Base-by-base conservation (phyloP, 2,888 invertebrate genomes). In the Leucoptera coffeella region DNA sequence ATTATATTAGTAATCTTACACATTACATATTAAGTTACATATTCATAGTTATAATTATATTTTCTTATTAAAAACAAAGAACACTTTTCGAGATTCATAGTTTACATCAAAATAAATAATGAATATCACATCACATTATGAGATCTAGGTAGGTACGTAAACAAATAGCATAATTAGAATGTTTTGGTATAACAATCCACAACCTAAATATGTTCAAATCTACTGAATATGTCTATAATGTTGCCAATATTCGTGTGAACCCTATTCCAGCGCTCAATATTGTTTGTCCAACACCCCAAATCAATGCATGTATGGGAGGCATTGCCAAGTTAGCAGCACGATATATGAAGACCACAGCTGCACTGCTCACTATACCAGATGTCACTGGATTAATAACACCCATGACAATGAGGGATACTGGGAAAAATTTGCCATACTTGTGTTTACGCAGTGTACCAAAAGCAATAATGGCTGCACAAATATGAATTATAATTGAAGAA, bases 231-330 rank as follows among this genome's bases (percentile, higher is more conserved):
- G n/a, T n/a, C n/a, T 82, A 92, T 47, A 93, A 77, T 30, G 94
- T 94, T 27, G 94, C 94, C 43, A 95, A 73, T 40, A 95, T 90
- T 51, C 94, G 78, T 32, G 92, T 91, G 52, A 92, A 93, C 30
- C 94, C 94, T 43, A 95, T 81, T 39, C 90, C 86, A 36, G 88
- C 88, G 25, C 90, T 85, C 23, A 91, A 65, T 34, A 90, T 74
- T 28, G 95, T 95, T 64, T 94, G 94, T 35, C 93, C 94, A 27
- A 92, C 82, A 29, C 95, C 95, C 90, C 93, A 95, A 38, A 94
- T 77, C 62, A 94, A 78, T 28, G 94, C 93, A 58, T 93, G 90
- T 32, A 92, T 77, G 22, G 91, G 88, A 32, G 85, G 81, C 92
- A 95, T 92, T 42, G 83, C 80, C 50, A 90, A 75, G 53, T 83